Percentiles rank a stretch among this genome's conserved stretches.
phyloP scores from a whole-genome alignment of 2,888 invertebrate genomes.

The Lithophane ornitopus region DNA sequence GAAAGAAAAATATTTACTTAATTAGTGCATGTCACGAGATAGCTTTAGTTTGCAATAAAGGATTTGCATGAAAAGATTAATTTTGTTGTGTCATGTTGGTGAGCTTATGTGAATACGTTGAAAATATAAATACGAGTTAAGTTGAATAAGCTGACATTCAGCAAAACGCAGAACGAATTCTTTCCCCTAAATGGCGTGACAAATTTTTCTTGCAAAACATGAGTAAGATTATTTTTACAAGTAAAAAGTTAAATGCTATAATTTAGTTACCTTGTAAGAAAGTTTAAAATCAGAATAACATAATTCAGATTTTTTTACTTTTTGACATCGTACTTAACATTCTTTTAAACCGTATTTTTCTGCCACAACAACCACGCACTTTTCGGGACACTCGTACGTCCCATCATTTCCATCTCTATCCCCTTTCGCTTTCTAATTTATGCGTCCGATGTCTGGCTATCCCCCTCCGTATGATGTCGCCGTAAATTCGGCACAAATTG shows the following conservation, averaged over 20 bases:
- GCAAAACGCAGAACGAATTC: neutral
- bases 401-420: slow-evolving; percentile 59
- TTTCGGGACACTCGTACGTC: slow-evolving; percentile 28
- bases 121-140: neutral
- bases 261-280: neutral
- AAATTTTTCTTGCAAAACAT: slow-evolving; percentile 1
- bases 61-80: slow-evolving; percentile 37
- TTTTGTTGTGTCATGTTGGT: slow-evolving; percentile 21
- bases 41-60: slow-evolving; percentile 26
- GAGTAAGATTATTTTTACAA: neutral
- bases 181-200: neutral
- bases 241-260: neutral
- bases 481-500: slow-evolving; percentile 84
- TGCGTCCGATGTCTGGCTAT: slow-evolving; percentile 81
- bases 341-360: slow-evolving; percentile 10
- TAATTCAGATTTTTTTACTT: too few relatives aligned
- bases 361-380: slow-evolving; percentile 5
- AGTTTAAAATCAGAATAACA: too few relatives aligned
- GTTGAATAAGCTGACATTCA: slow-evolving; percentile 30
- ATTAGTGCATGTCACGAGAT: slow-evolving; percentile 45
- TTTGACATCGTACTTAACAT: neutral
- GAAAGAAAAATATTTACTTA: slow-evolving; percentile 55
- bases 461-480: slow-evolving; percentile 72
- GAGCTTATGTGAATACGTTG: slow-evolving; percentile 7
- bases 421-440: slow-evolving; percentile 81